Conservation (phyloP, 1,140 invertebrate genomes). For the Zaprionus taronus region DNA sequence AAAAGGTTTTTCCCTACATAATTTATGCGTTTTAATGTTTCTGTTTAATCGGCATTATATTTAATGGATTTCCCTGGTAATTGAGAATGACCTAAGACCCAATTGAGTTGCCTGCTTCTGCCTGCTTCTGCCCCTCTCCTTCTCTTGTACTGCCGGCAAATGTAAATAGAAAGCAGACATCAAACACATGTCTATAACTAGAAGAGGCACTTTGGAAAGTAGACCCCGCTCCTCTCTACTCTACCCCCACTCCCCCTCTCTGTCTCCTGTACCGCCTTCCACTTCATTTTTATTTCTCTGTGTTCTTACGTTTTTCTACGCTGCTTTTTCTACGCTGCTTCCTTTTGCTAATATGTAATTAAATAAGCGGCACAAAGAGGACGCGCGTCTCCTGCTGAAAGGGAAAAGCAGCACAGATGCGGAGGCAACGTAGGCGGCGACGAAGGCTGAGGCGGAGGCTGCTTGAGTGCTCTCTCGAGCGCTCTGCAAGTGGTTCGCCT, state of each 20-base stretch:
- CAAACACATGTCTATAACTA: conserved; percentile 41
- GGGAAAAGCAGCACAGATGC: conserved; percentile 31
- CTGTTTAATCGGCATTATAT: conserved; percentile 3
- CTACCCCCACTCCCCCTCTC: conserved; percentile 3
- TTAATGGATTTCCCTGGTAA: background rate
- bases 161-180: conserved; percentile 56
- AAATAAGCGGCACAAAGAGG: conserved; percentile 78
- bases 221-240: background rate
- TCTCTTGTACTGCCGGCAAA: background rate
- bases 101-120: background rate
- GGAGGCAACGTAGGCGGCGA: background rate
- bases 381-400: conserved; percentile 40
- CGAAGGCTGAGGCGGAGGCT: conserved; percentile 23
- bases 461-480: conserved; percentile 62
- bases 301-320: conserved; percentile 28
- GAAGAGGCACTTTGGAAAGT: conserved; percentile 28
- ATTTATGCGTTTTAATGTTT: conserved; percentile 3
- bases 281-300: conserved; percentile 28
- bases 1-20: background rate
- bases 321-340: conserved; percentile 43
- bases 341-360: conserved; percentile 80
- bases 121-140: background rate
- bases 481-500: conserved; percentile 68
- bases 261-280: background rate
- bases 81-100: conserved; percentile 6